Conservation (phyloP, 2,888 invertebrate genomes). For the Crepidodera aurea region DNA sequence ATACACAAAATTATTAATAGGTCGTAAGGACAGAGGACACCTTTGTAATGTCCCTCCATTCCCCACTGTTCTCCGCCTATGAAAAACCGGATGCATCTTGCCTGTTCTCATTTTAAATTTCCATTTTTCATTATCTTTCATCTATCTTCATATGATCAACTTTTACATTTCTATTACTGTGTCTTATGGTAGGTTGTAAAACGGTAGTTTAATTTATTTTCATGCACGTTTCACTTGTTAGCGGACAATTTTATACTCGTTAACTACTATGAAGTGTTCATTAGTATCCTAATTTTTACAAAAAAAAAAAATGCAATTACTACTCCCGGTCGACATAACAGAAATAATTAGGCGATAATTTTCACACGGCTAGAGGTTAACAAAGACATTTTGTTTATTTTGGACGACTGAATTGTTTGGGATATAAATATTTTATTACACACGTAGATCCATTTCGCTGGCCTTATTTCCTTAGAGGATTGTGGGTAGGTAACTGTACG, state of each 20-base stretch:
- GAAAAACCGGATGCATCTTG: too few species aligned
- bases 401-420: too few species aligned
- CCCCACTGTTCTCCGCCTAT: too few species aligned
- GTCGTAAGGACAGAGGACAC: too few species aligned
- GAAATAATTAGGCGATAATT: conserved; percentile 23
- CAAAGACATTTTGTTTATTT: too few species aligned
- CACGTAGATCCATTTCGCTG: neutral
- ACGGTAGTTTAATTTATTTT: conserved; percentile 7
- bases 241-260: conserved; percentile 14
- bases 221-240: neutral
- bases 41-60: too few species aligned
- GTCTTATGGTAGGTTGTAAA: conserved; percentile 1
- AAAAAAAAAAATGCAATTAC: conserved; percentile 10
- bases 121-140: neutral
- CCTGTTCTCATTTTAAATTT: too few species aligned
- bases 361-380: conserved; percentile 11
- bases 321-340: conserved; percentile 9
- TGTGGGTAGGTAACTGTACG: neutral
- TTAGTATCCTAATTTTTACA: neutral
- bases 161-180: neutral
- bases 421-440: neutral
- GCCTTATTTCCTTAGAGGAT: neutral
- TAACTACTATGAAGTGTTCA: neutral
- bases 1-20: too few species aligned
- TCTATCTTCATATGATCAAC: neutral